Percentiles rank a stretch among this genome's conserved stretches.
Conservation (phyloP, 2,888 invertebrate genomes). For the Scaeva pyrastri region DNA sequence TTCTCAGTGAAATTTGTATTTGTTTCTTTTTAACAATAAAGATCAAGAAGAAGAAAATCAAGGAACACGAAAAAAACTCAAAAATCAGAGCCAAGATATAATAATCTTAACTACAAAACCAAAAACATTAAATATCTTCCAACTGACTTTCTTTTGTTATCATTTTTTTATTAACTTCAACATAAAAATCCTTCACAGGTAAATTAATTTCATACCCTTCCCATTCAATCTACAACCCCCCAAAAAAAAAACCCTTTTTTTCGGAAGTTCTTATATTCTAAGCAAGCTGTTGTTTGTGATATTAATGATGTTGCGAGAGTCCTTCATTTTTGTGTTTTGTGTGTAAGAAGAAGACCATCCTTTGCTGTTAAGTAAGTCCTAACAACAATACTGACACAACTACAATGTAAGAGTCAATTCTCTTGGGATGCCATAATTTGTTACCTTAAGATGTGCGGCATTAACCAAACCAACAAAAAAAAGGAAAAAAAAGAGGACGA, state of each 20-base stretch:
- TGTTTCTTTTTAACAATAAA: too few relatives aligned
- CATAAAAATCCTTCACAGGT: background rate
- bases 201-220: background rate
- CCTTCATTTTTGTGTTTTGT: background rate
- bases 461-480: slow-evolving; percentile 4
- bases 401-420: background rate
- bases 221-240: too few relatives aligned
- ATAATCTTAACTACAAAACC: too few relatives aligned
- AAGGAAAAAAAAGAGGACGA: background rate
- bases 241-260: background rate
- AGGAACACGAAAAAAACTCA: too few relatives aligned
- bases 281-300: background rate
- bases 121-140: too few relatives aligned
- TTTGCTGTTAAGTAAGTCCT: background rate
- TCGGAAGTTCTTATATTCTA: background rate
- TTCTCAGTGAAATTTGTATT: too few relatives aligned
- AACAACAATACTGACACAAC: background rate
- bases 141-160: too few relatives aligned
- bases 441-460: slow-evolving; percentile 18
- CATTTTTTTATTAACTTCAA: too few relatives aligned
- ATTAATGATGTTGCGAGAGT: slow-evolving; percentile 8
- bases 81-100: too few relatives aligned
- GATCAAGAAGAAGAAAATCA: too few relatives aligned
- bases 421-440: slow-evolving; percentile 34
- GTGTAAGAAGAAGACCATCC: background rate